phyloP scores from a whole-genome alignment of 2,888 invertebrate species.

The Microdon myrmicae region DNA sequence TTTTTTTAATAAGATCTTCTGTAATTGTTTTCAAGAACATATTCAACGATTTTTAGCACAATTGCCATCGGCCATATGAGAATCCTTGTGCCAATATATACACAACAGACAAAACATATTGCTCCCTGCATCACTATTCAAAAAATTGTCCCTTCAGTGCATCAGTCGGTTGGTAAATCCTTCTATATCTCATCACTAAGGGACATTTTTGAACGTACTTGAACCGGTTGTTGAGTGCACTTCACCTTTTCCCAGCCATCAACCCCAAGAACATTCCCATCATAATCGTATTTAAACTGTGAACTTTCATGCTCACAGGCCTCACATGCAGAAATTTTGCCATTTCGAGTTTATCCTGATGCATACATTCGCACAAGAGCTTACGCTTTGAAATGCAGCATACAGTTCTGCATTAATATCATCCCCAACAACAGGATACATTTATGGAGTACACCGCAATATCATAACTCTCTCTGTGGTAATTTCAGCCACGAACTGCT shows the following conservation, averaged over 20 bases:
- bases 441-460: not conserved
- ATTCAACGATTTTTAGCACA: too few relatives aligned
- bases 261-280: not conserved
- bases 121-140: too few relatives aligned
- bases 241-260: not conserved
- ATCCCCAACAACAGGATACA: conserved; percentile 11
- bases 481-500: not conserved
- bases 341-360: conserved; percentile 11
- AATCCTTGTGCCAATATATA: too few relatives aligned
- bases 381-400: conserved; percentile 6
- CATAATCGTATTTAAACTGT: conserved; percentile 29
- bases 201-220: too few relatives aligned
- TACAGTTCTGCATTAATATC: conserved; percentile 19
- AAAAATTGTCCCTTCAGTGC: too few relatives aligned
- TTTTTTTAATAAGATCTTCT: too few relatives aligned
- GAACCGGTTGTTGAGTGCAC: conserved; percentile 5
- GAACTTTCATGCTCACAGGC: conserved; percentile 13
- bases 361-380: not conserved
- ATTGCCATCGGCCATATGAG: too few relatives aligned
- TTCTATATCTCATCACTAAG: too few relatives aligned
- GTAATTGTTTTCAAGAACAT: too few relatives aligned
- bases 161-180: too few relatives aligned
- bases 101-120: too few relatives aligned
- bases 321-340: conserved; percentile 12
- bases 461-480: not conserved